Evolutionary conservation across 2,797 vertebrate species (phyloP), one percentile per base, ranked within the genome.

Genomic region (Crenichthys baileyi): DNA sequence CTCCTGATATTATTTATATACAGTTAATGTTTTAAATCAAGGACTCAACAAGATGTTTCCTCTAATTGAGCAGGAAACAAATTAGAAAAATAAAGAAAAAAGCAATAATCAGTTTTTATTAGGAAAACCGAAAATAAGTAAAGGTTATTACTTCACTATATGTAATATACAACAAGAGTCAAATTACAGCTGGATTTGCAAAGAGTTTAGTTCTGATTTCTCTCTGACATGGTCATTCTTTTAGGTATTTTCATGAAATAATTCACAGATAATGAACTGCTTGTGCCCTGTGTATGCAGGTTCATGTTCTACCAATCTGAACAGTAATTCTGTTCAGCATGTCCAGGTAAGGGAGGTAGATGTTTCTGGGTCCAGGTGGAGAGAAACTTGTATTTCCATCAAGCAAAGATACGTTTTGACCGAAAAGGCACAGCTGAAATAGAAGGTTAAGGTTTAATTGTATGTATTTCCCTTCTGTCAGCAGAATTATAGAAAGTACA

Each of bases 321-420:
- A 96, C 91, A 90, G 96, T 97, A 75, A 94, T 92, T 91, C 95
- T 95, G 41, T 96, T 94, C 89, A 99, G 85, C 51, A 98, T 81
- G 74, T 91, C 93, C 67, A 97, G 85, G 77, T 97, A 95, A 74
- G 97, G 97, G 76, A 97, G 92, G 85, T 97, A 99, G 79, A 97
- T 95, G 87, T 99, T 99, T 84, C 87, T 96, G 55, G 92, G 78
- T 79, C 94, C 95, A 3, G 92, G 70, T 39, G 87, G 83, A 83
- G 85, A 89, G 67, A 93, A 83, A 83, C 85, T 76, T 1, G 96
- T 91, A 76, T 82, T 85, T 87, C 93, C 94, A 85, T 83, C 79
- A 73, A 89, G 87, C 53, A 82, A 22, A 70, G 89, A 83, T 83
- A 97, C 83, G 73, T 26, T 88, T 90, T 97, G 94, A 77, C 97